Evolutionary conservation across 92 coral and sea anemone species (phyloP).

Genomic region (Porites divaricata): DNA sequence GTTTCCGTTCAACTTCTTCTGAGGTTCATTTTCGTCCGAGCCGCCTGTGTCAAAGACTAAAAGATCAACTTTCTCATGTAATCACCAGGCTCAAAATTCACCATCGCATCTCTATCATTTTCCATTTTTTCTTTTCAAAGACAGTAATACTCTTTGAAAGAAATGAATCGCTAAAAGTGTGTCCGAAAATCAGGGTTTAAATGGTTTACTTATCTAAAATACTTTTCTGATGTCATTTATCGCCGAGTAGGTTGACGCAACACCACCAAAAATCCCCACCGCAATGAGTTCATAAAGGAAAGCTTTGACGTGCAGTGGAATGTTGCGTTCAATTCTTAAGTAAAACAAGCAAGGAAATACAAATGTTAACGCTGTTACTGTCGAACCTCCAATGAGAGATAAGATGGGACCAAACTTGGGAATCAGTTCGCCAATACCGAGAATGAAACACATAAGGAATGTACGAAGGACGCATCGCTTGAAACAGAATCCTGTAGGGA

Average conservation of each 20-base stretch:
- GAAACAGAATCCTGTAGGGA: conserved; percentile 58
- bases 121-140: too few relatives aligned
- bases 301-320: conserved; percentile 81
- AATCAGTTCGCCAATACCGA: conserved; percentile 84
- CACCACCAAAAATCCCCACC: conserved; percentile 83
- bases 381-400: conserved; percentile 91
- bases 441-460: conserved; percentile 74
- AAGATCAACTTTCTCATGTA: too few relatives aligned
- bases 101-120: too few relatives aligned
- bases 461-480: conserved; percentile 89
- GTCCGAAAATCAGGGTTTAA: too few relatives aligned
- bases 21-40: too few relatives aligned
- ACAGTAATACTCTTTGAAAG: too few relatives aligned
- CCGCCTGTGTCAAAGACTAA: too few relatives aligned
- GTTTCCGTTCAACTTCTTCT: too few relatives aligned
- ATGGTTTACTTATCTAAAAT: conserved; percentile 17
- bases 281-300: conserved; percentile 75
- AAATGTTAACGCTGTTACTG: conserved; percentile 84
- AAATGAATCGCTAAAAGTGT: too few relatives aligned
- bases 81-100: too few relatives aligned
- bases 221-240: conserved; percentile 76
- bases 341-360: conserved; percentile 93
- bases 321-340: conserved; percentile 58
- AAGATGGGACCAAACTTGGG: conserved; percentile 97
- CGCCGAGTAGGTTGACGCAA: conserved; percentile 87